Percentiles rank a stretch among this genome's conserved stretches.
Conservation (phyloP, 2,113 vertebrate species). For the Chloropsis hardwickii region DNA sequence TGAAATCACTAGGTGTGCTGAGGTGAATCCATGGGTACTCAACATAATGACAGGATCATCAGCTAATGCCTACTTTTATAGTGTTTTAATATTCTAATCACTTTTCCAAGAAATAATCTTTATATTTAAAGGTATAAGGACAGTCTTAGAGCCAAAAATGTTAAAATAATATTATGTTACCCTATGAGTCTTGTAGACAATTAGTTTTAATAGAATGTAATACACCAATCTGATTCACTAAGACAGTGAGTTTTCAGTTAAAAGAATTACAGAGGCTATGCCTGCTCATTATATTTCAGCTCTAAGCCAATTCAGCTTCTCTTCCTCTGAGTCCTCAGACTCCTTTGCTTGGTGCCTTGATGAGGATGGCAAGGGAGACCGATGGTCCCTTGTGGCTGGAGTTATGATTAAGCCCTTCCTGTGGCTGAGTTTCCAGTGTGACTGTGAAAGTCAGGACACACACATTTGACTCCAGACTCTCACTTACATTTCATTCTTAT, state of each 20-base stretch:
- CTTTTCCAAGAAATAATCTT: slow-evolving; percentile 77
- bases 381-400: neutral
- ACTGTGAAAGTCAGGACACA: neutral
- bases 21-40: slow-evolving; percentile 69
- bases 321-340: slow-evolving; percentile 12
- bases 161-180: slow-evolving; percentile 68
- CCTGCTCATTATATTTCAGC: slow-evolving; percentile 41
- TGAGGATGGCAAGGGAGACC: neutral
- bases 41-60: slow-evolving; percentile 65
- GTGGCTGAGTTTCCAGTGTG: neutral
- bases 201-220: slow-evolving; percentile 59
- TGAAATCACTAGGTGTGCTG: slow-evolving; percentile 67
- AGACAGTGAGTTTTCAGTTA: slow-evolving; percentile 35
- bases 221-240: slow-evolving; percentile 42
- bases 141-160: slow-evolving; percentile 60
- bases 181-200: slow-evolving; percentile 57
- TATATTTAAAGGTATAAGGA: slow-evolving; percentile 65
- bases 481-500: neutral
- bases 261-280: slow-evolving; percentile 47
- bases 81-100: slow-evolving; percentile 69
- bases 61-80: slow-evolving; percentile 67
- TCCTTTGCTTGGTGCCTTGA: slow-evolving; percentile 1
- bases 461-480: neutral
- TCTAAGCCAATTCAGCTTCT: slow-evolving; percentile 35
- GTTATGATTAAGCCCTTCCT: neutral